Evolutionary conservation across 2,113 vertebrate genomes (phyloP), one percentile per base, ranked within the genome.

Genomic region (Sapayoa aenigma): DNA sequence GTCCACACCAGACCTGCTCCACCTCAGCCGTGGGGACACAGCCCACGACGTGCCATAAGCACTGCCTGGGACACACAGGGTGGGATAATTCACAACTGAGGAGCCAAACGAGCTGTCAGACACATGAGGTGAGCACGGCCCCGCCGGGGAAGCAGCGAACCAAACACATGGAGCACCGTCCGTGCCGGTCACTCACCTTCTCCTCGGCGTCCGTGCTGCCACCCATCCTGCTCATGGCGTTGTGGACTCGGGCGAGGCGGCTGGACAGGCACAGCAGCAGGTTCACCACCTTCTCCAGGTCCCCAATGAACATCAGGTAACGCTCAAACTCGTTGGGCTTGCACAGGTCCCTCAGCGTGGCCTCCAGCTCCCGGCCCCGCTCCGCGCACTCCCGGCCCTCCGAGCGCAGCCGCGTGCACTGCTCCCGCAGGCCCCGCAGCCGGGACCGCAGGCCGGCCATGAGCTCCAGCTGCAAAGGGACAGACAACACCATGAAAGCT

Each of bases 281-380:
- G 95, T 96, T 99, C 56, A 99, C 96, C 28, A 99, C 99, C 16
- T 99, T 98, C 97, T 99, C 99, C 95, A 99, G 95, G 97, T 99
- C 99, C 2, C 97, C 98, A 5, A 99, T 97, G 97, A 99, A 99
- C 86, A 98, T 97, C 74, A 84, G 41, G 97, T 99, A 99, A 31
- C 98, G 97, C 95, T 99, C 98, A 14, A 98, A 96, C 85, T 99
- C 99, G 1, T 98, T 95, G 3, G 99, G 98, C 12, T 96, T 86
- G 96, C 99, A 99, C 41, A 96, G 44, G 3, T 94, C 96, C 16
- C 53, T 52, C 30, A 99, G 97, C 22, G 85, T 50, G 0, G 89
- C 95, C 95, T 98, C 96, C 88, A 99, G 95, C 17, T 95, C 93
- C 30, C 86, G 58, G 0, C 98, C 97, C 1, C 71, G 50, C 67